Evolutionary conservation across 1,140 invertebrate genomes (phyloP).

Genomic region (Oedothorax gibbosus): DNA sequence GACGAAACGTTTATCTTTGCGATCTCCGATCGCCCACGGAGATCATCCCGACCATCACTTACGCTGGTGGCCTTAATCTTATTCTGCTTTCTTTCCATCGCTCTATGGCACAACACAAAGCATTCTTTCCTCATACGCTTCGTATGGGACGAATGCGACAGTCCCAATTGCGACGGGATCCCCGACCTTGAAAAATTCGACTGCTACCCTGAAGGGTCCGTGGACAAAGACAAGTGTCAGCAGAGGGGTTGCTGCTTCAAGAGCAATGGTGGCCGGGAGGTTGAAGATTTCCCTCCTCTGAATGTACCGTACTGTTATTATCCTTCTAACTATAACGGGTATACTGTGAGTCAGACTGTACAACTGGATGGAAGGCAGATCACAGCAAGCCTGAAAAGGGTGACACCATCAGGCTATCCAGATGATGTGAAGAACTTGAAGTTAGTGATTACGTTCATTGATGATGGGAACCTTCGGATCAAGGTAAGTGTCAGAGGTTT

Average conservation of each 20-base stretch:
- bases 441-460: conserved; percentile 35
- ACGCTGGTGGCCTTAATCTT: no score
- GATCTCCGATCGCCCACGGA: no score
- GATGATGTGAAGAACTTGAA: conserved; percentile 73
- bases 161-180: conserved; percentile 21
- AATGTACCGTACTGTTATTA: conserved; percentile 64
- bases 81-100: neutral
- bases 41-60: no score
- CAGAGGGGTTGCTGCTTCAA: conserved; percentile 70
- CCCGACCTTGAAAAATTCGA: conserved; percentile 65
- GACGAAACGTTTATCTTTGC: no score
- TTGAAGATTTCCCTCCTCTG: conserved; percentile 35
- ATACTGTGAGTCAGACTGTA: conserved; percentile 52
- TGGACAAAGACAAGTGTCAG: conserved; percentile 66
- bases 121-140: neutral
- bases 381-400: conserved; percentile 72
- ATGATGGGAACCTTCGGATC: conserved; percentile 38
- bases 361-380: neutral
- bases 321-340: conserved; percentile 63
- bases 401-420: conserved; percentile 75
- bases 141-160: neutral
- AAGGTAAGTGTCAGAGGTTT: conserved; percentile 48
- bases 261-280: neutral
- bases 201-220: conserved; percentile 68
- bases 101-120: neutral